These are phyloP conservation scores for Acanthiza pusilla DNA, from an alignment of 2,797 vertebrate species.

Conservation along the genomic window DNA sequence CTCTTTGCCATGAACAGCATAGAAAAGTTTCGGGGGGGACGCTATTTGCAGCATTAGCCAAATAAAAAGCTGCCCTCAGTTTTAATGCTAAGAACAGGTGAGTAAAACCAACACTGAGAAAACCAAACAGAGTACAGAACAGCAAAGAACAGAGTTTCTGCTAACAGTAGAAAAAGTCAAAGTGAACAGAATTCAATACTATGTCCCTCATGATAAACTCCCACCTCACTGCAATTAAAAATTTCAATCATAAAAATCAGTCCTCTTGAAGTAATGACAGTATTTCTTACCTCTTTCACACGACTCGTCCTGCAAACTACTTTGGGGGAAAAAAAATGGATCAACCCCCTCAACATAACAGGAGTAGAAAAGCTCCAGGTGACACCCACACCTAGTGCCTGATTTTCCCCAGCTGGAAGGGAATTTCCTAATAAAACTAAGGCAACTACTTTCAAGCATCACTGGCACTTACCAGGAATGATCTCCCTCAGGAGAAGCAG, in stretches of 20 bases:
- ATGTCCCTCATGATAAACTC: not conserved
- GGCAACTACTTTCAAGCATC: not conserved
- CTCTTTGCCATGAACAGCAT: not conserved
- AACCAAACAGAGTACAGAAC: not conserved
- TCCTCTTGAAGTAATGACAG: not conserved
- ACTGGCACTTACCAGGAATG: not conserved
- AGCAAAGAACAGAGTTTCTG: not conserved
- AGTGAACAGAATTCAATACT: not conserved
- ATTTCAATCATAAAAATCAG: not conserved
- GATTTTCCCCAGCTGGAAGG: not conserved
- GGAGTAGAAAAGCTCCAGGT: not conserved
- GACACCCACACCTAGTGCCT: not conserved
- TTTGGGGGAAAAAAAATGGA: not conserved
- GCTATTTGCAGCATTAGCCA: not conserved
- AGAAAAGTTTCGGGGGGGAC: not conserved
- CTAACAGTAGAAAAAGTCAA: not conserved
- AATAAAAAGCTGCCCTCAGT: not conserved
- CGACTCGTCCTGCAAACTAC: accelerated
- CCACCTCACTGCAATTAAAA: not conserved
- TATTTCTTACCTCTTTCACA: not conserved
- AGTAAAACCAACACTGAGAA: not conserved
- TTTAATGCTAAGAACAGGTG: not conserved
- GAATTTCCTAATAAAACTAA: not conserved
- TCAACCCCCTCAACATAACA: not conserved
- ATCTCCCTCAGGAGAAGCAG: not conserved